Percentiles rank a stretch among this genome's conserved stretches.
Evolutionary conservation across 2,797 vertebrate species (phyloP).

Genomic region (Pangasius djambal): DNA sequence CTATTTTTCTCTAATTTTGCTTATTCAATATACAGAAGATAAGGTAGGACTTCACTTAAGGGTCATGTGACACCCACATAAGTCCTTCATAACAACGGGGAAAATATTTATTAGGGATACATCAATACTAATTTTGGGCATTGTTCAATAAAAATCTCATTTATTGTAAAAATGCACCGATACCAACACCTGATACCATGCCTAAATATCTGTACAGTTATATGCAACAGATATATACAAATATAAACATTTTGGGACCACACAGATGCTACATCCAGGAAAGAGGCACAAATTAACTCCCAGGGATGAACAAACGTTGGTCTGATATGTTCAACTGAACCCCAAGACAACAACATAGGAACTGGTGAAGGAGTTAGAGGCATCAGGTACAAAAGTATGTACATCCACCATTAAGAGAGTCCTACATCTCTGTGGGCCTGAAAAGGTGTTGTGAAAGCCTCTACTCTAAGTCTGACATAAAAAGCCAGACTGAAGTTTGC

Average conservation of each 20-base stretch:
- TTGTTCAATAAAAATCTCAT: background rate
- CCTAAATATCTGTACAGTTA: background rate
- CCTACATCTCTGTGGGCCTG: background rate
- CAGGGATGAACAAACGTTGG: background rate
- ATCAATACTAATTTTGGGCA: no score
- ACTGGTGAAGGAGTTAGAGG: background rate
- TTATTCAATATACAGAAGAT: background rate
- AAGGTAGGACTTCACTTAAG: background rate
- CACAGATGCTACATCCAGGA: background rate
- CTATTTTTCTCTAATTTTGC: background rate
- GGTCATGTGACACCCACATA: background rate
- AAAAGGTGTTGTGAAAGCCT: no score
- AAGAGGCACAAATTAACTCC: background rate
- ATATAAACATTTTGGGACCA: background rate
- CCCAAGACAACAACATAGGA: background rate
- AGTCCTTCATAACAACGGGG: background rate
- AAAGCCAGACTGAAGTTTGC: background rate
- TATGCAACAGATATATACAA: background rate
- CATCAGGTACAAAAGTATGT: background rate
- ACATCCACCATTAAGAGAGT: background rate
- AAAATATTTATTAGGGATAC: background rate
- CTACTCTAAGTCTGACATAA: background rate
- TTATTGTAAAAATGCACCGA: background rate
- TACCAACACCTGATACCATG: background rate
- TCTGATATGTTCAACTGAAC: background rate